A percentile compares a stretch with the other conserved stretches of the same genome.
These are phyloP conservation scores for Acromyrmex echinatior DNA, from an alignment of 1,140 invertebrate genomes.

Conservation along the genomic window DNA sequence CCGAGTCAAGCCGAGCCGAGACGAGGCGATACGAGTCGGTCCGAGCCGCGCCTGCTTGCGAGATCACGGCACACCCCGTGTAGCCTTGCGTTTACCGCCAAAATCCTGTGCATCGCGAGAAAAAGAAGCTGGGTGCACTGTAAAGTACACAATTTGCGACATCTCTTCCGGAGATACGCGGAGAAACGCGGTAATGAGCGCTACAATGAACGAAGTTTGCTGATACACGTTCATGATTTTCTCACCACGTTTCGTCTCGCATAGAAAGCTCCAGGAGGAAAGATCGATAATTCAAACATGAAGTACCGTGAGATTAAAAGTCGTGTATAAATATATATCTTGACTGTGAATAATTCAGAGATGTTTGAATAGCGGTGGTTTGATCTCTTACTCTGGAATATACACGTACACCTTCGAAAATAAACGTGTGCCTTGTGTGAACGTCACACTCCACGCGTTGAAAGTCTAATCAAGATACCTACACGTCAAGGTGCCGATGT, in stretches of 20 bases:
- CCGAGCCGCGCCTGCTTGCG: constrained; percentile 15
- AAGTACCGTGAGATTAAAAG: not conserved
- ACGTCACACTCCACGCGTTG: not conserved
- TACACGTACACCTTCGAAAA: not conserved
- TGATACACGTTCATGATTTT: not conserved
- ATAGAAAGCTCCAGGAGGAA: not conserved
- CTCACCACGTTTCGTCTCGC: not conserved
- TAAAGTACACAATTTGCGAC: not conserved
- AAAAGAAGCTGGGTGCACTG: not conserved
- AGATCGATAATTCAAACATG: constrained; percentile 33
- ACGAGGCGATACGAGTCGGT: constrained; percentile 58
- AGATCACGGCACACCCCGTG: constrained; percentile 26
- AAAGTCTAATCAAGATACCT: constrained; percentile 22
- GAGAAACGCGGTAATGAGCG: not conserved
- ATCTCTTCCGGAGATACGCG: not conserved
- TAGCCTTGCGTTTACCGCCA: constrained; percentile 35
- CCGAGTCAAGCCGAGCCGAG: constrained; percentile 71
- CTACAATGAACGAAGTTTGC: no score
- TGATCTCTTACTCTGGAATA: not conserved
- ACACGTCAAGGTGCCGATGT: not conserved
- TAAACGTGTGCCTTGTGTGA: not conserved
- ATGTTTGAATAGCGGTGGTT: constrained; percentile 3
- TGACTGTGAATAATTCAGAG: not conserved
- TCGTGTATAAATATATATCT: not conserved
- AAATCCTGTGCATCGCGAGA: constrained; percentile 6